These are phyloP conservation scores for Hypselothyrea guttata DNA, from an alignment of 2,888 invertebrate genomes.

Conservation along the genomic window DNA sequence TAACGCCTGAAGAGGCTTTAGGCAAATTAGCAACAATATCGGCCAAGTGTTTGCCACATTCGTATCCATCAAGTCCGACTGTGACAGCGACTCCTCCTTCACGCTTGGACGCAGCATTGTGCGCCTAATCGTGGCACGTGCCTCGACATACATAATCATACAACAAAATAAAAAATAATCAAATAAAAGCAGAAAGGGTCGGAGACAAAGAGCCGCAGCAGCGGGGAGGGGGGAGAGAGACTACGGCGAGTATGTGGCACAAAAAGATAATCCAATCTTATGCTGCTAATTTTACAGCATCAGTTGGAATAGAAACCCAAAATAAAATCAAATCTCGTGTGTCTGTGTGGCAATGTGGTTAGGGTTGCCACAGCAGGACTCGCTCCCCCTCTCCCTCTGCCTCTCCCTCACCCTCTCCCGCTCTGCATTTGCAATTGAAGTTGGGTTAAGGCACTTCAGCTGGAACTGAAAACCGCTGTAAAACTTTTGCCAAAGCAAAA, in stretches of 20 bases:
- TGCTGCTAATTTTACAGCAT: slow-evolving; percentile 76
- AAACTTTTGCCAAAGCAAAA: slow-evolving; percentile 59
- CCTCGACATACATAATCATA: slow-evolving; percentile 72
- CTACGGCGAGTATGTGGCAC: slow-evolving; percentile 49
- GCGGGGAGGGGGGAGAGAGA: slow-evolving; percentile 7
- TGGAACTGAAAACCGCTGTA: slow-evolving; percentile 60
- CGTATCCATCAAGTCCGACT: slow-evolving; percentile 10
- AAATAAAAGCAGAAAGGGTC: slow-evolving; percentile 17
- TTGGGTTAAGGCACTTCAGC: slow-evolving; percentile 20
- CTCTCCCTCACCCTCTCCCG: not conserved
- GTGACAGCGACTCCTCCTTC: slow-evolving; percentile 36
- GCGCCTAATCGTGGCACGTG: slow-evolving; percentile 77
- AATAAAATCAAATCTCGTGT: slow-evolving; percentile 63
- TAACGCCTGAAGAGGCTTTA: slow-evolving; percentile 43
- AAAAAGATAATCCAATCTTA: slow-evolving; percentile 77
- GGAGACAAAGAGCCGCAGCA: slow-evolving; percentile 31
- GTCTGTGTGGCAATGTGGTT: slow-evolving; percentile 73
- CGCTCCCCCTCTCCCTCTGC: no score
- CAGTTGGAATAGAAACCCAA: slow-evolving; percentile 45
- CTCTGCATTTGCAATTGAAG: not conserved
- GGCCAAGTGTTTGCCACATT: slow-evolving; percentile 48
- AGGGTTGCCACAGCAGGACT: slow-evolving; percentile 1
- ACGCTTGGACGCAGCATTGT: slow-evolving; percentile 66
- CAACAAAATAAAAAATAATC: slow-evolving; percentile 43
- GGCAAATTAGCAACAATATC: slow-evolving; percentile 68